Evolutionary conservation across 1,140 invertebrate genomes (phyloP), one percentile per base, ranked within the genome.

Genomic region (Arctopsyche grandis): DNA sequence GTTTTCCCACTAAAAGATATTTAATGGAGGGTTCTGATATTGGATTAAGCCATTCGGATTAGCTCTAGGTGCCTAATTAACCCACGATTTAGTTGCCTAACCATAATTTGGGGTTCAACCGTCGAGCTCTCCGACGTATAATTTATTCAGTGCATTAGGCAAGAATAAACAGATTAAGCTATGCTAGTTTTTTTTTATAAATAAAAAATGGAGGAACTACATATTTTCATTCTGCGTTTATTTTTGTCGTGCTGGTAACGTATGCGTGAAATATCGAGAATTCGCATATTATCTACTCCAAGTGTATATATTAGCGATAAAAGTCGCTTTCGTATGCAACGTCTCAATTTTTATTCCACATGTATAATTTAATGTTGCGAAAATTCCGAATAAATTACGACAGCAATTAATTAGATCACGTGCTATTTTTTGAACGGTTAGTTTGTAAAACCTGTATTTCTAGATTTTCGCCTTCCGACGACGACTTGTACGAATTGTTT

Each of bases 21-120:
- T 80, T 80, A 82, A 82, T 82, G 79, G 81, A 60, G 81, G 78
- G 73, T 76, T 80, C 74, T 69, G 81, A 82, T 82, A 82, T 82
- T 82, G 79, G 81, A 82, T 82, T 80, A 82, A 82, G 81, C 81
- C 81, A 82, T 82, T 82, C 66, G 81, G 81, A 82, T 82, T 80
- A 82, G 81, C 75, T 77, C 66, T 77, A 79, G 81, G 81, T 82
- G 81, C 81, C 81, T 82, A 82, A 82, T 82, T 82, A 82, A 75
- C 81, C 78, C 78, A 60, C 81, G 75, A 71, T 82, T 77, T 77
- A 77, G 74, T 76, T 76, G 74, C 74, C 56, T 63, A 44, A 43
- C 74, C 74, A 76, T 76, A 76, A 76, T 76, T 76, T 76, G 74
- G 74, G 75, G 81, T 82, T 82, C 75, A 56, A 58, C 29, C 48